These are phyloP conservation scores for Cyprinella venusta DNA, from an alignment of 2,797 vertebrate species.

Conservation along the genomic window DNA sequence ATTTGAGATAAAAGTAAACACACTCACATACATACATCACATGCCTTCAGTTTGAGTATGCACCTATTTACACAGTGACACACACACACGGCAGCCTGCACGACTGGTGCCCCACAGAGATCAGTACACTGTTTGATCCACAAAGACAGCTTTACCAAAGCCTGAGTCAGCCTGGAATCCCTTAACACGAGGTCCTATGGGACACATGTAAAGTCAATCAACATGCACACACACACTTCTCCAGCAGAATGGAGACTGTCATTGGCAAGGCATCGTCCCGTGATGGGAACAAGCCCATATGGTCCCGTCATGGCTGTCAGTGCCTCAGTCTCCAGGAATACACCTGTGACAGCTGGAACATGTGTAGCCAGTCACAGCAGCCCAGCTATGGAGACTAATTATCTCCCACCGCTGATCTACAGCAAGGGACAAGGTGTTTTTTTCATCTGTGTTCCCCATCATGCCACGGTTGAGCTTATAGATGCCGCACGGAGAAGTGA, in stretches of 20 bases:
- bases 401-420: constrained; percentile 71
- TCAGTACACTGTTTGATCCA: constrained; percentile 75
- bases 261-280: constrained; percentile 65
- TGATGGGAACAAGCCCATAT: constrained; percentile 77
- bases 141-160: constrained; percentile 66
- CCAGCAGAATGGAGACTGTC: constrained; percentile 68
- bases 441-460: constrained; percentile 29
- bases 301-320: constrained; percentile 80
- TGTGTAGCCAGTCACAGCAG: constrained; percentile 77
- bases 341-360: constrained; percentile 84
- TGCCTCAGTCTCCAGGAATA: constrained; percentile 77
- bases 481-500: not conserved
- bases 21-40: not conserved
- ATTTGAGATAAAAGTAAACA: not conserved
- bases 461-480: constrained; percentile 6
- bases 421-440: constrained; percentile 40
- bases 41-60: not conserved
- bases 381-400: constrained; percentile 78
- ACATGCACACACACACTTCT: constrained; percentile 41
- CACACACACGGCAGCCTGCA: not conserved
- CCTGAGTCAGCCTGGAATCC: constrained; percentile 60
- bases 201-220: constrained; percentile 52
- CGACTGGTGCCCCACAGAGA: constrained; percentile 60
- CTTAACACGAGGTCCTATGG: constrained; percentile 67
- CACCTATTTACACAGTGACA: constrained; percentile 20